These are phyloP conservation scores for Malurus cyaneus DNA, from an alignment of 2,113 vertebrate genomes.

Conservation along the genomic window DNA sequence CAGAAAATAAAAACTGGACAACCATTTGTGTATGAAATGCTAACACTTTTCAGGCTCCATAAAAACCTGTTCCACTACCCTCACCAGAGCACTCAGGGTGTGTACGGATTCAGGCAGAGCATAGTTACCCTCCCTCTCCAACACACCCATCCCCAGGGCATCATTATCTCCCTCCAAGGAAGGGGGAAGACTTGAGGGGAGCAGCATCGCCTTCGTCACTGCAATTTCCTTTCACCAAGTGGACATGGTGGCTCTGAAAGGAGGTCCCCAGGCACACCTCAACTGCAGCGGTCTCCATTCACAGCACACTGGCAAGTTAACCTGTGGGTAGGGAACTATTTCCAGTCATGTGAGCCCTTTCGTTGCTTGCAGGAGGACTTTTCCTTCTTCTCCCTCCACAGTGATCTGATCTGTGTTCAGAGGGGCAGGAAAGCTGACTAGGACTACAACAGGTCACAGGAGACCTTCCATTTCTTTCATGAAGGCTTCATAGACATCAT, in stretches of 20 bases:
- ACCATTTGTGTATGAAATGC: constrained; percentile 26
- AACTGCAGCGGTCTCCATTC: not conserved
- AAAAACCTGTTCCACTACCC: constrained; percentile 19
- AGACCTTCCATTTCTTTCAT: constrained; percentile 99
- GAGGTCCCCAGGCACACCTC: not conserved
- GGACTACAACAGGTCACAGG: constrained; percentile 69
- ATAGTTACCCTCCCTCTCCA: not conserved
- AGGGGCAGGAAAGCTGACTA: constrained; percentile 18
- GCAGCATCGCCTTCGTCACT: not conserved
- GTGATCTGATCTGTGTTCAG: not conserved
- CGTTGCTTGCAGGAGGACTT: not conserved
- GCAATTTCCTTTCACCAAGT: not conserved
- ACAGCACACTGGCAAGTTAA: constrained; percentile 11
- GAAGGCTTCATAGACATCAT: constrained; percentile 98
- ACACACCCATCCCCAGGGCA: not conserved
- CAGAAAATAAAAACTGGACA: constrained; percentile 43
- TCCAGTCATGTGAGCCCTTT: not conserved
- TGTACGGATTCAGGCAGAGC: not conserved
- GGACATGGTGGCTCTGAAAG: not conserved
- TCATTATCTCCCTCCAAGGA: not conserved
- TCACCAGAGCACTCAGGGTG: not conserved
- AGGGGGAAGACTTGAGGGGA: not conserved
- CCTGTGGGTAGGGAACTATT: constrained; percentile 10
- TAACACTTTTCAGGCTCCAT: not conserved
- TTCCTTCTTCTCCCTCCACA: not conserved